These are phyloP conservation scores for Phyllopteryx taeniolatus DNA, from an alignment of 2,113 vertebrate species.

Conservation along the genomic window DNA sequence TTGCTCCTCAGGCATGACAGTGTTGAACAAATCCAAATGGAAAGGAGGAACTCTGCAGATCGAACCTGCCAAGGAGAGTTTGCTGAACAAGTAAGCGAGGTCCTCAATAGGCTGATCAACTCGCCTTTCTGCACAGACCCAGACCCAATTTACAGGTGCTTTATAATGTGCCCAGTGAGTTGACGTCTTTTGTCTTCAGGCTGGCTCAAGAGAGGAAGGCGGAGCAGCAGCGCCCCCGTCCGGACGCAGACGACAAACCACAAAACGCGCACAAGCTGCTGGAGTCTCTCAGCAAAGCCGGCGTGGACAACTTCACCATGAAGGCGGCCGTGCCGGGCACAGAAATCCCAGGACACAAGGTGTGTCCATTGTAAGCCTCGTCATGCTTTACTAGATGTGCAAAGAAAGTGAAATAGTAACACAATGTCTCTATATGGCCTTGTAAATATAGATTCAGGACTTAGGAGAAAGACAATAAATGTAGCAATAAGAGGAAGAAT, in stretches of 20 bases:
- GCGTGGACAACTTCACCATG: conserved; percentile 83
- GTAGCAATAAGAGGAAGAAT: neutral
- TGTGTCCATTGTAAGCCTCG: conserved; percentile 15
- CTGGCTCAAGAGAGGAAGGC: conserved; percentile 81
- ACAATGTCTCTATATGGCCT: no score
- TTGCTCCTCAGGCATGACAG: conserved; percentile 77
- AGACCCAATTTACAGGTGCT: neutral
- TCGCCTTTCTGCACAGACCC: neutral
- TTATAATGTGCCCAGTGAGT: neutral
- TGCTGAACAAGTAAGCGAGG: conserved; percentile 81
- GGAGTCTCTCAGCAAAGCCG: conserved; percentile 74
- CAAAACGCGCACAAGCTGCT: conserved; percentile 44
- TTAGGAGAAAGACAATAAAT: neutral
- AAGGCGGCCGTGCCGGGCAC: conserved; percentile 92
- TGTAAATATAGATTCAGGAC: neutral
- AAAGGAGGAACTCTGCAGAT: conserved; percentile 92
- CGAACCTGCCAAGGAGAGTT: conserved; percentile 90
- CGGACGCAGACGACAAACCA: conserved; percentile 35
- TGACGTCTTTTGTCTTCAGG: conserved; percentile 57
- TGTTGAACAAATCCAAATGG: conserved; percentile 93
- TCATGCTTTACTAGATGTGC: neutral
- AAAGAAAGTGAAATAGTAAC: no score
- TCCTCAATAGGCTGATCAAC: no score
- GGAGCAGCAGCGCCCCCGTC: conserved; percentile 56
- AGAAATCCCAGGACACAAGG: conserved; percentile 88